phyloP scores from a whole-genome alignment of 2,113 vertebrate species.

The Bettongia penicillata region DNA sequence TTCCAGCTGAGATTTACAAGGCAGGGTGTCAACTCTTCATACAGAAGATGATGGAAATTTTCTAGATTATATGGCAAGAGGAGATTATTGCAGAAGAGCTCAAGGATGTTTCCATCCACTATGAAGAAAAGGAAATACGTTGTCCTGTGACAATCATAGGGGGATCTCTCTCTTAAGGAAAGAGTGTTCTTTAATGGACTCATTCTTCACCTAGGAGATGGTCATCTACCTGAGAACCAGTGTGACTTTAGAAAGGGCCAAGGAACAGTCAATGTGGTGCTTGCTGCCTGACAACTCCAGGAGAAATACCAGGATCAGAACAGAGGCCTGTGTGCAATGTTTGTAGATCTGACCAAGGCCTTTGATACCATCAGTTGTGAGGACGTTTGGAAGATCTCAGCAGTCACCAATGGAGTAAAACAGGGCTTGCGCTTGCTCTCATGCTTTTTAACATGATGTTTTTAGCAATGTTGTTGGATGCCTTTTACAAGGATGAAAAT shows the following conservation, averaged over 20 bases:
- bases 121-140: not conserved
- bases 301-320: not conserved
- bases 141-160: not conserved
- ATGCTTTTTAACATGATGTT: too few species aligned
- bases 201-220: not conserved
- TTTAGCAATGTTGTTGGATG: too few species aligned
- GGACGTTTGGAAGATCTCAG: not conserved
- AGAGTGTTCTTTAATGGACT: not conserved
- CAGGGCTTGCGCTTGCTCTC: too few species aligned
- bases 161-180: not conserved
- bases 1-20: not conserved
- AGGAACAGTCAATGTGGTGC: not conserved
- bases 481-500: too few species aligned
- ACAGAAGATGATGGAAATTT: not conserved
- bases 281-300: not conserved
- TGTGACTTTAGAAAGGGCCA: not conserved
- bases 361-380: not conserved
- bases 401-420: too few species aligned
- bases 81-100: not conserved
- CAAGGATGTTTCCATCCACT: not conserved
- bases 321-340: not conserved
- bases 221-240: not conserved
- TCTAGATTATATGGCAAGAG: not conserved
- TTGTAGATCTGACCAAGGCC: not conserved
- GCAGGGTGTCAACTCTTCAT: not conserved